Base-by-base conservation (phyloP, 2,888 invertebrate genomes). In the Ennomos fuscantarius region DNA sequence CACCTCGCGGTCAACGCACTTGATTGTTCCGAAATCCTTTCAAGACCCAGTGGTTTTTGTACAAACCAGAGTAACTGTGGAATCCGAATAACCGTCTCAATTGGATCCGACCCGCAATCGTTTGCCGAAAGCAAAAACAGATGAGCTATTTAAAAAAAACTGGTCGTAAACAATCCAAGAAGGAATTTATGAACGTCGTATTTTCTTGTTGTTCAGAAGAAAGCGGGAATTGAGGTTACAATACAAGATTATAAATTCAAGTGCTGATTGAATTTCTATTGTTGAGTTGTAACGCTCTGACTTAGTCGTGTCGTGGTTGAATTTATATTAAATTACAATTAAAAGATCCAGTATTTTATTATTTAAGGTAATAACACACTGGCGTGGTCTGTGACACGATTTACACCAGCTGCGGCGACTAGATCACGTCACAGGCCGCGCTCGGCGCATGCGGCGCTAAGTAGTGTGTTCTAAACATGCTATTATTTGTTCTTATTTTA, bases 131-230 rank as follows among this genome's bases (percentile, higher is more conserved):
- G 41, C 54, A 66, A 68, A 72, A 69, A 66, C 48, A 58, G 63
- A 51, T 66, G 73, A 73, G 70, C 76, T 73, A 76, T 79, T 48
- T 41, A 47, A 57, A 51, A 49, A 57, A 52, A 52, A 33, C 42
- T 40, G 76, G 62, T 72, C 72, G 72, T 78, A 76, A 79, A 78
- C 68, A 75, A 63, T 72, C 62, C 58, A 15, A 64, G 54, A 59
- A 66, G 65, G 65, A 67, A 76, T 78, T 79, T 79, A 81, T 70
- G 56, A 69, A 50, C 55, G 65, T 59, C 68, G 61, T 71, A 70
- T 68, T 72, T 70, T 72, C 64, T 66, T 66, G 62, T 65, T 57
- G 62, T 65, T 55, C 24, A 24, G 69, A 24, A 47, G 48, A 46
- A 50, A 42, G 33, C 42, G 34, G 47, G 44, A 46, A 55, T 60